phyloP scores from a whole-genome alignment of 2,888 invertebrate genomes.

The Colletes collaris region DNA sequence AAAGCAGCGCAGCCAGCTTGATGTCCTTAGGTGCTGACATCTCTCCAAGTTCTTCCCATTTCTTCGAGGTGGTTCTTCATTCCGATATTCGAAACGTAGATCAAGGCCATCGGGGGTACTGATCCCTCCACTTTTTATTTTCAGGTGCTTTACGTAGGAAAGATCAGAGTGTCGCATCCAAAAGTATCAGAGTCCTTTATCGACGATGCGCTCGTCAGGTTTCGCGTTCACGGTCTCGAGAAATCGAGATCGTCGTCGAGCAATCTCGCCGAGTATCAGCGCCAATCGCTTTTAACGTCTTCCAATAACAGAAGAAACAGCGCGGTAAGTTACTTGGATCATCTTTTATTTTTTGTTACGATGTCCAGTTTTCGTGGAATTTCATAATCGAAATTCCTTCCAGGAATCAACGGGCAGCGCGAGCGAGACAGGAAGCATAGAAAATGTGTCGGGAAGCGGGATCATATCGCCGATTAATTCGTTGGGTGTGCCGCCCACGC shows the following conservation, averaged over 20 bases:
- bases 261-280: constrained; percentile 83
- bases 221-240: constrained; percentile 91
- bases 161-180: constrained; percentile 93
- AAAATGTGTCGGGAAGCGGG: constrained; percentile 77
- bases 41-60: constrained; percentile 93
- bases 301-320: constrained; percentile 77
- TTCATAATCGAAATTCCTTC: not conserved
- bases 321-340: constrained; percentile 66
- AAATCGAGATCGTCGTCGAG: constrained; percentile 85
- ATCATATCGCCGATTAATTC: constrained; percentile 80
- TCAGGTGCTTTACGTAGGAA: constrained; percentile 95
- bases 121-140: not conserved
- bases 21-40: constrained; percentile 90
- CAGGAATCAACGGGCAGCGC: constrained; percentile 75
- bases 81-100: not conserved
- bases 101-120: too few relatives aligned
- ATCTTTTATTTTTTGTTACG: not conserved
- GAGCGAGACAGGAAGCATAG: constrained; percentile 78
- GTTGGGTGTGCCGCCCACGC: constrained; percentile 65
- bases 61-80: constrained; percentile 88
- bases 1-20: constrained; percentile 87
- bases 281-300: constrained; percentile 72
- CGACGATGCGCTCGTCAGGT: constrained; percentile 94
- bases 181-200: constrained; percentile 94
- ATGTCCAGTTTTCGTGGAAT: too few relatives aligned